phyloP scores from a whole-genome alignment of 2,888 invertebrate genomes.

The Acrobasis repandana region DNA sequence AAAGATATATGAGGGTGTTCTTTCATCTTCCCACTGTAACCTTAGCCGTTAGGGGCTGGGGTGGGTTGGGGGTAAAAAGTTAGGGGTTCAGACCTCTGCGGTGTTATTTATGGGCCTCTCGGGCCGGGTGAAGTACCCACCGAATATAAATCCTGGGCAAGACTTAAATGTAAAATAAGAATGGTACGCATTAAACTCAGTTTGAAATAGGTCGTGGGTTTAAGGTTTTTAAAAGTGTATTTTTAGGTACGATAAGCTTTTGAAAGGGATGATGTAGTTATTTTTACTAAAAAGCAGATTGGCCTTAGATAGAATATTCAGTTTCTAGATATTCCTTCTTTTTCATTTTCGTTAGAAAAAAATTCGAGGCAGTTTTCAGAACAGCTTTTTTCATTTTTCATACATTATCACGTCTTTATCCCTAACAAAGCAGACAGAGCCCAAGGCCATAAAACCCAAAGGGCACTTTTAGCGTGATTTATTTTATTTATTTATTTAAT shows the following conservation, averaged over 20 bases:
- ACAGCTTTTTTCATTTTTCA: no score
- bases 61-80: constrained; percentile 44
- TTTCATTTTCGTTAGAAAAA: no score
- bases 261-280: not conserved
- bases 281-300: not conserved
- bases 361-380: no score
- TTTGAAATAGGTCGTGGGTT: constrained; percentile 18
- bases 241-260: not conserved
- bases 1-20: constrained; percentile 79
- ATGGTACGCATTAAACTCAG: constrained; percentile 34
- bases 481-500: no score
- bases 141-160: constrained; percentile 78
- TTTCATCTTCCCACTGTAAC: constrained; percentile 78
- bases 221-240: constrained; percentile 1
- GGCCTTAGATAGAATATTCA: no score
- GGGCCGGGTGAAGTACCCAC: constrained; percentile 76
- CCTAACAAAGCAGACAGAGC: no score
- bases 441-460: no score
- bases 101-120: constrained; percentile 79
- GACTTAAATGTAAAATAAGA: constrained; percentile 75
- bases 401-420: no score
- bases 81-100: constrained; percentile 63
- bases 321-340: no score
- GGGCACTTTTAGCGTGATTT: no score
- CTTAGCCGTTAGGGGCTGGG: constrained; percentile 75